A percentile compares a stretch with the other conserved stretches of the same genome.
These are phyloP conservation scores for Calephelis perditalis DNA, from an alignment of 2,888 invertebrate genomes.

Conservation along the genomic window DNA sequence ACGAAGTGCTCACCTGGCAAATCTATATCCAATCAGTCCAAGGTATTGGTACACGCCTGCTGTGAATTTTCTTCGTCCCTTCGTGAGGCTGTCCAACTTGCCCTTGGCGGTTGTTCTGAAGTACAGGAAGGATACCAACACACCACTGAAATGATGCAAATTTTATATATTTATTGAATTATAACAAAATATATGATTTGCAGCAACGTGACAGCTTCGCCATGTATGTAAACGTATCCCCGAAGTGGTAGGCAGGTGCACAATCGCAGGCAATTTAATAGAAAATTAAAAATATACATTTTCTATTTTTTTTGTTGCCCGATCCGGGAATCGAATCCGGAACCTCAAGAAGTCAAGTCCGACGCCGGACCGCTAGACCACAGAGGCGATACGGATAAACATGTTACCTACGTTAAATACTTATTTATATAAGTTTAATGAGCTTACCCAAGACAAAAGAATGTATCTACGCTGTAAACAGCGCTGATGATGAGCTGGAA, in stretches of 20 bases:
- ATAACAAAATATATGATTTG: too few relatives aligned
- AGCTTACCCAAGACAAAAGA: constrained; percentile 84
- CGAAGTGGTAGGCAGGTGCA: too few relatives aligned
- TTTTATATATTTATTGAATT: too few relatives aligned
- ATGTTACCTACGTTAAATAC: background rate
- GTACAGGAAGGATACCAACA: constrained; percentile 90
- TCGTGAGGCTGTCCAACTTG: constrained; percentile 81
- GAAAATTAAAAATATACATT: too few relatives aligned
- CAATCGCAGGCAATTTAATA: too few relatives aligned
- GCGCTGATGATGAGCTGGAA: constrained; percentile 89
- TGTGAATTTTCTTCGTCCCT: constrained; percentile 80
- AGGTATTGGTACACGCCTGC: constrained; percentile 84
- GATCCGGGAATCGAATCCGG: too few relatives aligned
- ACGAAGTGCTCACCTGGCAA: constrained; percentile 78
- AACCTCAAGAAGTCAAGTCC: too few relatives aligned
- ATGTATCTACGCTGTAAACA: constrained; percentile 89
- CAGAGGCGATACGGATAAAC: too few relatives aligned
- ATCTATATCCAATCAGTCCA: constrained; percentile 86
- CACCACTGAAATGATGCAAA: constrained; percentile 75
- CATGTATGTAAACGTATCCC: too few relatives aligned
- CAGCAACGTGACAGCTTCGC: too few relatives aligned
- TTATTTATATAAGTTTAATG: background rate
- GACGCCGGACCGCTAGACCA: too few relatives aligned
- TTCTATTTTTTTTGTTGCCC: too few relatives aligned
- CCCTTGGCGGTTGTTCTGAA: constrained; percentile 88